These are phyloP conservation scores for Okamejei kenojei DNA, from an alignment of 2,797 vertebrate genomes.

Conservation along the genomic window DNA sequence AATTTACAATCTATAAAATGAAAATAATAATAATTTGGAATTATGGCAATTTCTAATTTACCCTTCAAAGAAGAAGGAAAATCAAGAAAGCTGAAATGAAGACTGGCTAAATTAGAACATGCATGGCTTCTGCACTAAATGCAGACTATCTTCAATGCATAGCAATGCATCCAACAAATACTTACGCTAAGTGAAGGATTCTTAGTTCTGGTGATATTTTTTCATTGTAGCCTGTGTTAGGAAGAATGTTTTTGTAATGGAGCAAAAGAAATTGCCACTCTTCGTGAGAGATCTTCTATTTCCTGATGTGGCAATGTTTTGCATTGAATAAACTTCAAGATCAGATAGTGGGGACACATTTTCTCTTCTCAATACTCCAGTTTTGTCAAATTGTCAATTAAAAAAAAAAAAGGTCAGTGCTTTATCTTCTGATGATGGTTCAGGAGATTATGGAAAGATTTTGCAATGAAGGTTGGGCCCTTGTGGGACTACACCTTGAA, in stretches of 20 bases:
- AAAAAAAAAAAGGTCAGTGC: neutral
- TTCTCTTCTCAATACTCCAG: neutral
- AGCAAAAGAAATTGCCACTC: neutral
- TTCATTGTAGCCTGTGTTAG: neutral
- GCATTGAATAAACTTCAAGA: neutral
- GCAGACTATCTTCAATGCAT: neutral
- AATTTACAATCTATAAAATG: neutral
- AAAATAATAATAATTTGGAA: neutral
- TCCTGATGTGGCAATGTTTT: neutral
- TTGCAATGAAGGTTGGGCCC: too few species aligned
- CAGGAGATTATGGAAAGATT: neutral
- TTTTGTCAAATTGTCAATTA: neutral
- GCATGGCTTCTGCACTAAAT: neutral
- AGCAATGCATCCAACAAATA: neutral
- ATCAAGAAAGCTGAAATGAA: neutral
- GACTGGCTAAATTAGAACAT: neutral
- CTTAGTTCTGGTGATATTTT: neutral
- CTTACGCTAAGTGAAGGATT: neutral
- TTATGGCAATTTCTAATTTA: neutral
- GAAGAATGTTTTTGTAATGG: neutral
- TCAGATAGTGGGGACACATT: neutral
- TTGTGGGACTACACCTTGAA: too few species aligned
- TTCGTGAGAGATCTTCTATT: neutral
- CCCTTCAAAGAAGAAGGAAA: neutral
- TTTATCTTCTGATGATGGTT: neutral